Conservation (phyloP, 2,797 vertebrate genomes). For the Sebastes cheni region DNA sequence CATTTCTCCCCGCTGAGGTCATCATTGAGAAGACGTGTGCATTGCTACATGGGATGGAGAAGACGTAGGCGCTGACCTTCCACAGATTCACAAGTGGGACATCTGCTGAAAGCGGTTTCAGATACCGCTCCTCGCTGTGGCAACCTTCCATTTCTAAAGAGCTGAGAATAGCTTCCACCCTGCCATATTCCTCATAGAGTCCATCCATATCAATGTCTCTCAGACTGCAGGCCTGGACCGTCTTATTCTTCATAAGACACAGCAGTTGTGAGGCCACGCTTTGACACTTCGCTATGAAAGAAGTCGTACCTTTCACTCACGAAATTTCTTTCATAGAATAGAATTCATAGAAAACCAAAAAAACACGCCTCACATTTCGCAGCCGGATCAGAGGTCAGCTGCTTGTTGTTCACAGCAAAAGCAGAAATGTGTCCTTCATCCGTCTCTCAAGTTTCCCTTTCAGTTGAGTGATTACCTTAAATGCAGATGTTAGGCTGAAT, state of each 20-base stretch:
- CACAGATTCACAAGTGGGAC: background rate
- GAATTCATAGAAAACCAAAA: background rate
- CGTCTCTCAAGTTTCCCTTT: background rate
- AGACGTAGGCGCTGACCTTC: background rate
- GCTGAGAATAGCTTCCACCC: background rate
- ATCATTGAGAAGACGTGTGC: background rate
- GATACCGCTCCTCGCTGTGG: background rate
- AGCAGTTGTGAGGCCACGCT: background rate
- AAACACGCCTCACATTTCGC: background rate
- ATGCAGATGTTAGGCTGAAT: slow-evolving; percentile 22
- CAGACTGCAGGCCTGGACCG: background rate
- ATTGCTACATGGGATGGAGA: background rate
- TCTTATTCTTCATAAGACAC: background rate
- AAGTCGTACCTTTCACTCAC: background rate
- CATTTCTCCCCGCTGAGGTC: background rate
- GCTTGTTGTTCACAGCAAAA: background rate
- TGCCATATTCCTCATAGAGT: background rate
- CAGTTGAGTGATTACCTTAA: slow-evolving; percentile 1
- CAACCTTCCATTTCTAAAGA: slow-evolving; percentile 9
- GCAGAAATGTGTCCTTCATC: background rate
- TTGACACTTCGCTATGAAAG: background rate
- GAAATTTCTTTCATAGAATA: background rate
- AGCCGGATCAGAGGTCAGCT: background rate
- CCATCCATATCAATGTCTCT: background rate
- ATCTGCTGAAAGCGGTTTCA: background rate